phyloP scores from a whole-genome alignment of 2,797 vertebrate species.

The Neosilurus hyrtlii region DNA sequence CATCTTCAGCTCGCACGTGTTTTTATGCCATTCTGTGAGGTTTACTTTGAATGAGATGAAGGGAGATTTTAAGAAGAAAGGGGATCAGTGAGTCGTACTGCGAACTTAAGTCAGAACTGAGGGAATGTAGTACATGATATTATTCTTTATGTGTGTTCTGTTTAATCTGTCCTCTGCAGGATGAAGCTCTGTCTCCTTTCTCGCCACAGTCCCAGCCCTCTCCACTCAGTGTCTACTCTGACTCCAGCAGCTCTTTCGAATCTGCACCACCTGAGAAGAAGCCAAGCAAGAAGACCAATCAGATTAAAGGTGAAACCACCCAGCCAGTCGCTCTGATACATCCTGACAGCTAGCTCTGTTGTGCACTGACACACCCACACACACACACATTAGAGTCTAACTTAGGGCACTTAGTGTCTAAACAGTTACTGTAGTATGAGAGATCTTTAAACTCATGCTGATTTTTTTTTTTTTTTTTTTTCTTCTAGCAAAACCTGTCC shows the following conservation, averaged over 20 bases:
- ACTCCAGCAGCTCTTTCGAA: slow-evolving; percentile 74
- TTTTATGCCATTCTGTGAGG: background rate
- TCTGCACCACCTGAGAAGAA: slow-evolving; percentile 61
- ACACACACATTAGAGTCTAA: background rate
- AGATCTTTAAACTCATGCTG: background rate
- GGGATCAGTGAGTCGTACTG: too few species aligned
- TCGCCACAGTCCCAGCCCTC: slow-evolving; percentile 77
- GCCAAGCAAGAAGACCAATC: slow-evolving; percentile 64
- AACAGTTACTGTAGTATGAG: background rate
- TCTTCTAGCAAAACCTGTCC: slow-evolving; percentile 39
- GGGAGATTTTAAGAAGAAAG: background rate
- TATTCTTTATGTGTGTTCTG: background rate
- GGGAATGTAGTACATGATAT: too few species aligned
- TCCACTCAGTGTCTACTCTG: slow-evolving; percentile 82
- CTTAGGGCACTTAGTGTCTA: background rate
- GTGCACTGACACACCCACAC: background rate
- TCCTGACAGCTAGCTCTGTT: background rate
- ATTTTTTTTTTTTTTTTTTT: slow-evolving; percentile 1
- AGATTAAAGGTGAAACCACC: slow-evolving; percentile 67
- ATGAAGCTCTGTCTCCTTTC: slow-evolving; percentile 80
- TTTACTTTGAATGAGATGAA: background rate
- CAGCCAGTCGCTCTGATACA: background rate
- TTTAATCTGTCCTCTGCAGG: slow-evolving; percentile 68
- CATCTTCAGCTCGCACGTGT: too few species aligned
- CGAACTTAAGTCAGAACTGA: background rate